A percentile compares a stretch with the other conserved stretches of the same genome.
These are phyloP conservation scores for Pseudomyrmex concolor DNA, from an alignment of 1,140 invertebrate species.

Conservation along the genomic window DNA sequence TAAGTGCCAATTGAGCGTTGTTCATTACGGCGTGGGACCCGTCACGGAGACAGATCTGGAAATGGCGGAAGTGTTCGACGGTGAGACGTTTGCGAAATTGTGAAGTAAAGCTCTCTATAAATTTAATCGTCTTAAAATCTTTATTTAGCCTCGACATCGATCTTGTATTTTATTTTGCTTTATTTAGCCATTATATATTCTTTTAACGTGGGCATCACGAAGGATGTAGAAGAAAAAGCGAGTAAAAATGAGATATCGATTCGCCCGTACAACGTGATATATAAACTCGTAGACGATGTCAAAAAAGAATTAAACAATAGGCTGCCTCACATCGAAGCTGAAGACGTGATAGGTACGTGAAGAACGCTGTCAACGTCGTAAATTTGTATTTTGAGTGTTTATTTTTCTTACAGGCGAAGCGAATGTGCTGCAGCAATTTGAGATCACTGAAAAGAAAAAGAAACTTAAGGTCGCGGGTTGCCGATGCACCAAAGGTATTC, in stretches of 20 bases:
- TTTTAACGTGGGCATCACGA: slow-evolving; percentile 91
- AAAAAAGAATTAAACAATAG: slow-evolving; percentile 91
- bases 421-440: slow-evolving; percentile 93
- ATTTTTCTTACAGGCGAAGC: slow-evolving; percentile 90
- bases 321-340: slow-evolving; percentile 89
- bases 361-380: background rate
- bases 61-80: slow-evolving; percentile 93
- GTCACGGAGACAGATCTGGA: slow-evolving; percentile 94
- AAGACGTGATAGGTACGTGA: slow-evolving; percentile 90
- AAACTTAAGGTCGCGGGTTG: slow-evolving; percentile 95
- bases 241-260: slow-evolving; percentile 87
- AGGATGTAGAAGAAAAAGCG: slow-evolving; percentile 84
- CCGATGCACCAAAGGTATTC: slow-evolving; percentile 91
- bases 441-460: slow-evolving; percentile 92
- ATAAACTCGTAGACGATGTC: slow-evolving; percentile 95
- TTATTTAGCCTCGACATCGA: slow-evolving; percentile 10
- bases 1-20: slow-evolving; percentile 92
- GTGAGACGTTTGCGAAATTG: slow-evolving; percentile 77
- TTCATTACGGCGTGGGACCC: slow-evolving; percentile 95
- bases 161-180: no score
- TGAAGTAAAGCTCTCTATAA: slow-evolving; percentile 18
- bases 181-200: slow-evolving; percentile 91
- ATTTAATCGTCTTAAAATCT: slow-evolving; percentile 39
- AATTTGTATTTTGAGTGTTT: background rate
- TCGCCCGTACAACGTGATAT: slow-evolving; percentile 94